phyloP scores from a whole-genome alignment of 2,797 vertebrate genomes.

The Falco biarmicus region DNA sequence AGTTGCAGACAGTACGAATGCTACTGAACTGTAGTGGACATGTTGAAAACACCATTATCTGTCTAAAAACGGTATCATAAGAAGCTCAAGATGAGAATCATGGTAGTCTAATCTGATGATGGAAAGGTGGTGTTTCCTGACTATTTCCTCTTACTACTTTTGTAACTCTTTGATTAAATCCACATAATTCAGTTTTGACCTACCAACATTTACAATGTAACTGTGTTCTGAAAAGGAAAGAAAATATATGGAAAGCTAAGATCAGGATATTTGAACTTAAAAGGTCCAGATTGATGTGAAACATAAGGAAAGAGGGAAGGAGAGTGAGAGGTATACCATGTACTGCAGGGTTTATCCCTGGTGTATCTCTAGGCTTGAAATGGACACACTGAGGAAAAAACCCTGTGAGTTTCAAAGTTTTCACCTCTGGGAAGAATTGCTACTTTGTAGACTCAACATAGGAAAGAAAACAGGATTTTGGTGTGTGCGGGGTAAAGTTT shows the following conservation, averaged over 20 bases:
- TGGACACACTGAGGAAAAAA: too few relatives aligned
- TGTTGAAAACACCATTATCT: not conserved
- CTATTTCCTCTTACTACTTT: not conserved
- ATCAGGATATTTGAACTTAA: not conserved
- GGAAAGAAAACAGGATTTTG: not conserved
- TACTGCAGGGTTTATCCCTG: not conserved
- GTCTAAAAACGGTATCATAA: not conserved
- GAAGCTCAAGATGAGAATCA: not conserved
- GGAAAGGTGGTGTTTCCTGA: not conserved
- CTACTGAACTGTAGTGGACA: not conserved
- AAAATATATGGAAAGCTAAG: not conserved
- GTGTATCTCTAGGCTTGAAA: not conserved
- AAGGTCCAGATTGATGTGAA: not conserved
- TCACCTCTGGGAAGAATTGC: not conserved
- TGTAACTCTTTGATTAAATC: not conserved
- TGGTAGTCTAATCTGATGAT: not conserved
- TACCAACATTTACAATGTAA: not conserved
- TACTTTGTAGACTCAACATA: not conserved
- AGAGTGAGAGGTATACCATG: fast-evolving
- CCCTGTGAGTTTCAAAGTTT: not conserved
- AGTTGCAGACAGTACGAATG: not conserved
- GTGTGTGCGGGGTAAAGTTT: not conserved
- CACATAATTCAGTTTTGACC: not conserved
- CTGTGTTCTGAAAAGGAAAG: not conserved
- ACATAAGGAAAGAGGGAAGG: not conserved